phyloP scores from a whole-genome alignment of 2,797 vertebrate species.

The Betta splendens region DNA sequence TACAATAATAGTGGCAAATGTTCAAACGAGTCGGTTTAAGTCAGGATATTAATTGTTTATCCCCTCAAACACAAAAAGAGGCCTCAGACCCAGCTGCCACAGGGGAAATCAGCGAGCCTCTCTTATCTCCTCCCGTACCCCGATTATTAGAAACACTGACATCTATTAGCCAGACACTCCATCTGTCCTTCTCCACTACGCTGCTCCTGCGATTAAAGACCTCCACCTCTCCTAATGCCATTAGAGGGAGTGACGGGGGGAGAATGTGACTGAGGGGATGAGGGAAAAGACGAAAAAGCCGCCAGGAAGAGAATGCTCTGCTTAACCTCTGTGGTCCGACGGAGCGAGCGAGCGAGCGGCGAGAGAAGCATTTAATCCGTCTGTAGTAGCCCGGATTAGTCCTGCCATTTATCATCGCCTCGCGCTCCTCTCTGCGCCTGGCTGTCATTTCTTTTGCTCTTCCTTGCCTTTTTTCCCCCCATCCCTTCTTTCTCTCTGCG shows the following conservation, averaged over 20 bases:
- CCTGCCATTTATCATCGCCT: constrained; percentile 68
- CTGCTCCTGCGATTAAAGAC: constrained; percentile 63
- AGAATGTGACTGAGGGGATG: constrained; percentile 37
- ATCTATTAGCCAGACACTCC: constrained; percentile 60
- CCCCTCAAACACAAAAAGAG: background rate
- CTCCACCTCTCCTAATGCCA: constrained; percentile 65
- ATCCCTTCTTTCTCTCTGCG: constrained; percentile 55
- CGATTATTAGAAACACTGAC: constrained; percentile 68
- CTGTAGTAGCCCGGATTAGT: constrained; percentile 78
- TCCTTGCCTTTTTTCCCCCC: constrained; percentile 53
- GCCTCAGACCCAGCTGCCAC: constrained; percentile 24
- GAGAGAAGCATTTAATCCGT: constrained; percentile 75
- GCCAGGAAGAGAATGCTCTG: constrained; percentile 42
- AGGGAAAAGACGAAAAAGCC: constrained; percentile 28
- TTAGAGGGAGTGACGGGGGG: constrained; percentile 55
- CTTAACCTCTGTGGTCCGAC: constrained; percentile 73
- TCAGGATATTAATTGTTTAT: constrained; percentile 2
- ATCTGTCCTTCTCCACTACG: constrained; percentile 46
- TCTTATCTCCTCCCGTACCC: constrained; percentile 55
- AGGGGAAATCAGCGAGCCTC: constrained; percentile 66
- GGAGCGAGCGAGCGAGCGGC: constrained; percentile 46
- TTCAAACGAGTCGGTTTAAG: too few species aligned
- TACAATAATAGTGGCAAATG: too few species aligned
- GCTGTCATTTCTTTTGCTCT: constrained; percentile 56
- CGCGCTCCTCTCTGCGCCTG: constrained; percentile 50